phyloP scores from a whole-genome alignment of 2,797 vertebrate genomes.

The Platyrinchus mystaceus region DNA sequence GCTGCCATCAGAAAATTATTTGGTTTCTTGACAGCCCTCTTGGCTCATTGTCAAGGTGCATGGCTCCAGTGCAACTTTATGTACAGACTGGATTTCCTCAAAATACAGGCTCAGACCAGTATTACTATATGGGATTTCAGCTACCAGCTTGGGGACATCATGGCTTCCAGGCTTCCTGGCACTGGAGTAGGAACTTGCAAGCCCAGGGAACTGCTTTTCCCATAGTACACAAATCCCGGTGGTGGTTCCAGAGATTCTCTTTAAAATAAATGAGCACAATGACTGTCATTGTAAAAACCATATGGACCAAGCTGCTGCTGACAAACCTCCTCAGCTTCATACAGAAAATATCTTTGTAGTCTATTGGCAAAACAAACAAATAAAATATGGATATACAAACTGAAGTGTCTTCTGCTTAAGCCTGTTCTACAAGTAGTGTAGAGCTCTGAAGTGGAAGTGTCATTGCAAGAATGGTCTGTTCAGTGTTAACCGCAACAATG shows the following conservation, averaged over 20 bases:
- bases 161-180: neutral
- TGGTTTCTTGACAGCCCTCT: constrained; percentile 23
- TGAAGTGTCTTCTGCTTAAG: neutral
- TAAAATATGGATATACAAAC: neutral
- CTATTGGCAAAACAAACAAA: constrained; percentile 1
- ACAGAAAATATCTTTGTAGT: neutral
- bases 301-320: neutral
- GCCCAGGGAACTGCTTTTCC: neutral
- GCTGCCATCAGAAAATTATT: constrained; percentile 31
- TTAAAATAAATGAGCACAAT: constrained; percentile 15
- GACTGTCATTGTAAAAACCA: neutral
- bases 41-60: neutral
- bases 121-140: neutral
- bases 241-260: neutral
- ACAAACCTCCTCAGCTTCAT: neutral
- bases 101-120: neutral
- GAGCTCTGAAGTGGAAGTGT: constrained; percentile 1
- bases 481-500: constrained; percentile 34
- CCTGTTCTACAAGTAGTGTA: neutral
- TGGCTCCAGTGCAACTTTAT: neutral
- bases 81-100: neutral
- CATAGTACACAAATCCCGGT: neutral
- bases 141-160: neutral
- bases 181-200: neutral
- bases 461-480: constrained; percentile 6